Base-by-base conservation (phyloP, 2,888 invertebrate genomes). In the Leptopilina myrica region DNA sequence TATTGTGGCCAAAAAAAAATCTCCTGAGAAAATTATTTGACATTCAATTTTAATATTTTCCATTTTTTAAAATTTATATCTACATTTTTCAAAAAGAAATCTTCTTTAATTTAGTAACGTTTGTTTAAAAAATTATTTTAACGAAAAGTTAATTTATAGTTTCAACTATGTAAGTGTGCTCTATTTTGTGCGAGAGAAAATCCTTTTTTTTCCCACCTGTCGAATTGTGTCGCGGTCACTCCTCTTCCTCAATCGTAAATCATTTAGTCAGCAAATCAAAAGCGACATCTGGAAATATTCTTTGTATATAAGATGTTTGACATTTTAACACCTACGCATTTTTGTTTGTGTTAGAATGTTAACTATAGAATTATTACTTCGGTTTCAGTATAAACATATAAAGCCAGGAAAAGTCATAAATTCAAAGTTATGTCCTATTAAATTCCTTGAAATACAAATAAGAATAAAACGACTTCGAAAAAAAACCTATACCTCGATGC, bases 1-100 rank as follows among this genome's bases (percentile, higher is more conserved):
- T 80, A 83, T 20, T 20, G 20, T 20, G 20, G 20, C 80, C 79
- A 80, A 84, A 78, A 80, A 81, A 81, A 81, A 81, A 15, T 59
- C 5, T 59, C 12, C 5, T 5, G n/a, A 5, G 6, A 59, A 59
- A 56, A 56, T 56, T 56, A 56, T 56, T 56, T 56, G 33, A 33
- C 3, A 33, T 33, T 33, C 33, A 33, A 56, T 56, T 20, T 20
- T 20, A 20, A 20, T 20, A 20, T 20, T 20, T n/a, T 56, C n/a
- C 1, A 56, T 56, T 56, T 12, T 12, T n/a, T 56, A n/a, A 11
- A 11, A 56, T 33, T 33, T 56, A 20, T 20, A 20, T n/a, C 1
- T n/a, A n/a, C 56, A 12, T 4, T 12, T 56, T 56, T 6, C 0
- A 1, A 56, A 56, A 9, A 1, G 6, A 46, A 46, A 46, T 46